Conservation (phyloP, 2,888 invertebrate species). For the Zhengitettix transpicula region DNA sequence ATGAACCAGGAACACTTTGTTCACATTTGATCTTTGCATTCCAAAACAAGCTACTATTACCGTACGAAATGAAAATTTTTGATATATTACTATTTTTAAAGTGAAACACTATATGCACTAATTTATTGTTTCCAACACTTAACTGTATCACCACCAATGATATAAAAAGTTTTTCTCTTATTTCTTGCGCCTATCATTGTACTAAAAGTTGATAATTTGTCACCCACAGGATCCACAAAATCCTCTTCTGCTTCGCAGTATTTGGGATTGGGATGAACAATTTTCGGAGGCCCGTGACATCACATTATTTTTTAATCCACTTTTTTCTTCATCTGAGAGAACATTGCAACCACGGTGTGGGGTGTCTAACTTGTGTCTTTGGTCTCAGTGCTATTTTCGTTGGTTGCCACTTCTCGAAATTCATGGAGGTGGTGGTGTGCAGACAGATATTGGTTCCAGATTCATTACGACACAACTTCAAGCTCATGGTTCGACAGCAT, state of each 20-base stretch:
- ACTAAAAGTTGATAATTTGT: not conserved
- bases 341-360: conserved; percentile 14
- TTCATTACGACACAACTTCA: no score
- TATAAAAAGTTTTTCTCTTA: no score
- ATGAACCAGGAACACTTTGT: no score
- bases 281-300: conserved; percentile 60
- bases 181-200: no score
- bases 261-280: conserved; percentile 86
- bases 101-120: no score
- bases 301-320: conserved; percentile 57
- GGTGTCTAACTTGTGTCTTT: conserved; percentile 28
- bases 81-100: no score
- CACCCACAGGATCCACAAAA: conserved; percentile 26
- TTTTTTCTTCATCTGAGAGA: conserved; percentile 30
- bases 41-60: no score
- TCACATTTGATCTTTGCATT: no score
- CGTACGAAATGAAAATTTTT: no score
- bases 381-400: conserved; percentile 70
- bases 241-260: conserved; percentile 48
- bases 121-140: no score
- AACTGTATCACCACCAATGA: no score
- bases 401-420: conserved; percentile 75
- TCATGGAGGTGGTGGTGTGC: conserved; percentile 33
- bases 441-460: conserved; percentile 11
- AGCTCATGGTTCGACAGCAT: no score